Evolutionary conservation across 2,113 vertebrate species (phyloP).

Genomic region (Stigmatopora argus): DNA sequence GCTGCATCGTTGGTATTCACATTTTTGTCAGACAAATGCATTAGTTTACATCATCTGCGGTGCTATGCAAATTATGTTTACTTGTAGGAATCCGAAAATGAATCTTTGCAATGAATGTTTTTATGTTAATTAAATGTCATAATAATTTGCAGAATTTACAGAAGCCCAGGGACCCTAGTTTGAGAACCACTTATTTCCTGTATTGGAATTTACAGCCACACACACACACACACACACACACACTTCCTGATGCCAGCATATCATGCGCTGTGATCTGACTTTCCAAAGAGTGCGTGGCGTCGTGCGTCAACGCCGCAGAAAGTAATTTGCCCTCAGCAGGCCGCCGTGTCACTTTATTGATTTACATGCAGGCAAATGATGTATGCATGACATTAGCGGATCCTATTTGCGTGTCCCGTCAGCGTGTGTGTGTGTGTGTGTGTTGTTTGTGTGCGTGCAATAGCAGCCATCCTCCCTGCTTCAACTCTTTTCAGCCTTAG

Average conservation of each 20-base stretch:
- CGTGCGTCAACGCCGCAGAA: conserved; percentile 17
- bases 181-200: neutral
- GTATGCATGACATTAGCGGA: conserved; percentile 39
- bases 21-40: too few relatives aligned
- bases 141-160: neutral
- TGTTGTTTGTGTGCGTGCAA: conserved; percentile 12
- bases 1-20: too few relatives aligned
- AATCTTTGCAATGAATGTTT: neutral
- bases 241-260: conserved; percentile 17
- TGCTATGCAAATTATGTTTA: too few relatives aligned
- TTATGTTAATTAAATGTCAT: too few relatives aligned
- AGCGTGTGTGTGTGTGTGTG: conserved; percentile 11
- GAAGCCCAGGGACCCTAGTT: neutral
- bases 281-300: conserved; percentile 19
- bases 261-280: conserved; percentile 22
- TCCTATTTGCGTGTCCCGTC: conserved; percentile 25
- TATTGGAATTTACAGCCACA: conserved; percentile 37
- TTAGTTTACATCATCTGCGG: too few relatives aligned
- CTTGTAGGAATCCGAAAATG: neutral
- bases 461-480: conserved; percentile 42
- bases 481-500: conserved; percentile 60
- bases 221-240: conserved; percentile 34
- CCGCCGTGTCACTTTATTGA: conserved; percentile 49
- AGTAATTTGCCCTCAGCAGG: conserved; percentile 22
- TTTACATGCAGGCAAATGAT: conserved; percentile 43